Evolutionary conservation across 1,140 invertebrate genomes (phyloP).

Genomic region (Drosophila teissieri): DNA sequence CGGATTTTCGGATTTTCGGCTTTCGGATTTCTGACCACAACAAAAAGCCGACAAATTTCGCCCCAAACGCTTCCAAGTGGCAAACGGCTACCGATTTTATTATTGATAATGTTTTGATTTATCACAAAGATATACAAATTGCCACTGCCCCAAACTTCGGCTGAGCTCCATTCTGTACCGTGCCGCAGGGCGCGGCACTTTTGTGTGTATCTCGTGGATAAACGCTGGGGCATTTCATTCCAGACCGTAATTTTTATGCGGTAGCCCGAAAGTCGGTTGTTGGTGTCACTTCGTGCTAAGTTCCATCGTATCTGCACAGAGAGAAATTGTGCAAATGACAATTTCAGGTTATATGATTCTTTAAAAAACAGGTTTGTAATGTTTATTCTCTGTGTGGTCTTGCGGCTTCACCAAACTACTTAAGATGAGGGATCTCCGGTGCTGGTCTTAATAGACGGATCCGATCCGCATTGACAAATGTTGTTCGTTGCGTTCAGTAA

Average conservation of each 20-base stretch:
- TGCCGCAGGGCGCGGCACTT: slow-evolving; percentile 60
- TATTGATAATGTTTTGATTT: slow-evolving; percentile 83
- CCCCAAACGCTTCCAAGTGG: slow-evolving; percentile 68
- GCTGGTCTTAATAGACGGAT: slow-evolving; percentile 34
- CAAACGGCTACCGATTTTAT: slow-evolving; percentile 82
- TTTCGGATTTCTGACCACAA: slow-evolving; percentile 58
- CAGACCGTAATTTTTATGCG: slow-evolving; percentile 54
- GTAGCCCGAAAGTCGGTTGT: slow-evolving; percentile 45
- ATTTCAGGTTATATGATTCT: too few species aligned
- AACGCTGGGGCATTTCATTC: slow-evolving; percentile 32
- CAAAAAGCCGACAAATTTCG: slow-evolving; percentile 65
- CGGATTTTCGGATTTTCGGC: slow-evolving; percentile 9
- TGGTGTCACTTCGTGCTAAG: slow-evolving; percentile 55
- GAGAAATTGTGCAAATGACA: neutral
- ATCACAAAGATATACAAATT: slow-evolving; percentile 81
- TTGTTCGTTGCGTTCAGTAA: slow-evolving; percentile 45
- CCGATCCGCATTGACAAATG: slow-evolving; percentile 42
- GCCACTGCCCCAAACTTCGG: slow-evolving; percentile 41
- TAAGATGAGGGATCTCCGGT: slow-evolving; percentile 27
- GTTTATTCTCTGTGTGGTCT: slow-evolving; percentile 11
- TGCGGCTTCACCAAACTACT: slow-evolving; percentile 37
- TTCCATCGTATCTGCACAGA: slow-evolving; percentile 28
- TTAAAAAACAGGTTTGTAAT: neutral
- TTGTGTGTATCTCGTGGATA: slow-evolving; percentile 36
- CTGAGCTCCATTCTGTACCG: slow-evolving; percentile 33